Conservation (phyloP, 1,140 invertebrate genomes). For the Anastatus disparis region DNA sequence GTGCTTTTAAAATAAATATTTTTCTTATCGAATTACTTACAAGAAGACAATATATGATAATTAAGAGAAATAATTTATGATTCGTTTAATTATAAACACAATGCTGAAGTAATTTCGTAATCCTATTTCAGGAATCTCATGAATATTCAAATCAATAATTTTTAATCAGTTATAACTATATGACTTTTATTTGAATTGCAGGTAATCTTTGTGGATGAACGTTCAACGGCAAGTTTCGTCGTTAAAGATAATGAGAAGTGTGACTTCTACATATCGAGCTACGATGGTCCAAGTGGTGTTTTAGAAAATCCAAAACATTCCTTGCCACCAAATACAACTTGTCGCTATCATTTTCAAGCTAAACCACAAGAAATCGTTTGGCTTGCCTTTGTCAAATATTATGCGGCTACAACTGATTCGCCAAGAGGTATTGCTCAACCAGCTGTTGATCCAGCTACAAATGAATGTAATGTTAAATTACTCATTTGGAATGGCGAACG, state of each 20-base stretch:
- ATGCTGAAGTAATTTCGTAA: too few species aligned
- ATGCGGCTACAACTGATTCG: slow-evolving; percentile 74
- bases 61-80: too few species aligned
- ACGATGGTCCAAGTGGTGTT: slow-evolving; percentile 77
- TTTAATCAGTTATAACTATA: too few species aligned
- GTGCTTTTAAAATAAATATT: too few species aligned
- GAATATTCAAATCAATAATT: too few species aligned
- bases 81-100: too few species aligned
- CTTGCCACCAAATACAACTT: slow-evolving; percentile 86
- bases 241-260: slow-evolving; percentile 78
- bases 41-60: too few species aligned
- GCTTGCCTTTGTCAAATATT: slow-evolving; percentile 86
- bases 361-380: slow-evolving; percentile 81
- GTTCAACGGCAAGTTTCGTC: slow-evolving; percentile 73
- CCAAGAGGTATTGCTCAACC: slow-evolving; percentile 71
- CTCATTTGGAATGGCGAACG: slow-evolving; percentile 79
- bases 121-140: too few species aligned
- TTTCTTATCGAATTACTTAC: too few species aligned
- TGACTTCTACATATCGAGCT: slow-evolving; percentile 80
- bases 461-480: slow-evolving; percentile 79
- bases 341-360: slow-evolving; percentile 75
- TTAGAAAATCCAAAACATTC: slow-evolving; percentile 84
- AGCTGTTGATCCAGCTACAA: slow-evolving; percentile 58
- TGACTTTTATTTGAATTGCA: slow-evolving; percentile 53
- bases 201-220: slow-evolving; percentile 79